Evolutionary conservation across 2,113 vertebrate genomes (phyloP).

Genomic region (Penelope pileata): DNA sequence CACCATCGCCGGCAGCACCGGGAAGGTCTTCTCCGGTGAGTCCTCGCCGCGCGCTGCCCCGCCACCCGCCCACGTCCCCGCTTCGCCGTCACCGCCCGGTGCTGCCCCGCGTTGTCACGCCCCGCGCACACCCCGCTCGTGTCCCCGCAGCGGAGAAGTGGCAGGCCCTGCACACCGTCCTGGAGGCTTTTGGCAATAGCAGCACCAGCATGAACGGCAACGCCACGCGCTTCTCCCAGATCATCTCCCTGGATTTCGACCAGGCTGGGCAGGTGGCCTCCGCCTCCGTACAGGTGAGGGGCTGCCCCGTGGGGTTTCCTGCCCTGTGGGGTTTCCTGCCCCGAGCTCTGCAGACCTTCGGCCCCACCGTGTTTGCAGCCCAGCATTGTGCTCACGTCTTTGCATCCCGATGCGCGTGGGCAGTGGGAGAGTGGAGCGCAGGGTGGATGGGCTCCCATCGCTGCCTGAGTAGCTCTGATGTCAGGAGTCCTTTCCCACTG

Average conservation of each 20-base stretch:
- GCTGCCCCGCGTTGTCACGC: not conserved
- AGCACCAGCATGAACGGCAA: constrained; percentile 89
- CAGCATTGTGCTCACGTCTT: not conserved
- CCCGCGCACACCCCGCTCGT: constrained; percentile 9
- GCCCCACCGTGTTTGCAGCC: fast-evolving
- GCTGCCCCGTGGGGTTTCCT: fast-evolving
- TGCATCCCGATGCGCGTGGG: not conserved
- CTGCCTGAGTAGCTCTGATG: not conserved
- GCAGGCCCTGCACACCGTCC: constrained; percentile 94
- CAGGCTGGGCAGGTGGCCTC: constrained; percentile 97
- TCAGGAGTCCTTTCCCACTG: not conserved
- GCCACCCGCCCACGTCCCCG: fast-evolving
- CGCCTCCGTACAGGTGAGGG: constrained; percentile 92
- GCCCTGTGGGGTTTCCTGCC: fast-evolving
- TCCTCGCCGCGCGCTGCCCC: fast-evolving
- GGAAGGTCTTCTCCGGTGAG: constrained; percentile 94
- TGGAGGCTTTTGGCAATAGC: constrained; percentile 96
- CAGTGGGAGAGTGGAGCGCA: not conserved
- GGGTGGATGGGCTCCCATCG: not conserved
- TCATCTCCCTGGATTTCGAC: constrained; percentile 96
- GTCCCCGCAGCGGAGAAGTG: constrained; percentile 90
- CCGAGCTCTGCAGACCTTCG: not conserved
- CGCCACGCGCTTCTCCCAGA: constrained; percentile 94
- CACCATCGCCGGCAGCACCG: constrained; percentile 89
- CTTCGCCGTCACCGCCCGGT: not conserved